Evolutionary conservation across 1,140 invertebrate species (phyloP).

Genomic region (Bombus sylvicola): DNA sequence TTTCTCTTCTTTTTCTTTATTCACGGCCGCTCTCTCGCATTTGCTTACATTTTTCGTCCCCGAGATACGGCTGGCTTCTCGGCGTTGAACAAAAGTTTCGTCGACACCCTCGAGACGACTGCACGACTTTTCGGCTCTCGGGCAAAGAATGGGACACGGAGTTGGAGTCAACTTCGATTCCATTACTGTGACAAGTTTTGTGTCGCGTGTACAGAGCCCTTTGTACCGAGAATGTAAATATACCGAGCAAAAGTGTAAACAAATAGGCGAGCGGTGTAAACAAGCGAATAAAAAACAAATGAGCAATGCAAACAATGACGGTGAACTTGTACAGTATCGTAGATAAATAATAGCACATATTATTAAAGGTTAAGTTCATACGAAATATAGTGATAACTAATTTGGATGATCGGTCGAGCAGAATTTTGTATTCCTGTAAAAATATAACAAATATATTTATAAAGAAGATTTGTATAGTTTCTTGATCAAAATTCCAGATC

Average conservation of each 20-base stretch:
- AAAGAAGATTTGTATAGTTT: no score
- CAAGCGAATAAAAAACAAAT: neutral
- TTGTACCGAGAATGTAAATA: neutral
- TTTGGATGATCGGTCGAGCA: no score
- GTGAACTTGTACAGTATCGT: neutral
- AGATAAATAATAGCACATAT: no score
- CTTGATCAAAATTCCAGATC: no score
- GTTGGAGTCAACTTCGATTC: constrained; percentile 5
- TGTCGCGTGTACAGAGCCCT: neutral
- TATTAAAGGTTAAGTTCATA: no score
- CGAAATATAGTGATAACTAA: no score
- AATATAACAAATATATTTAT: no score
- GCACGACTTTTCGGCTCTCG: neutral
- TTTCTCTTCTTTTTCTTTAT: neutral
- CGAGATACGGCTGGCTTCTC: neutral
- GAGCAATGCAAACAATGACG: neutral
- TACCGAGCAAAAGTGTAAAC: neutral
- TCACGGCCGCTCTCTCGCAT: neutral
- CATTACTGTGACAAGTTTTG: neutral
- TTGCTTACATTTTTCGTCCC: constrained; percentile 12
- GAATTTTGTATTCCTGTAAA: no score
- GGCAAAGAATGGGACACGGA: neutral
- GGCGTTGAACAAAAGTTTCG: neutral
- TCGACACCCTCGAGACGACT: neutral
- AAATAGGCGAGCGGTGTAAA: neutral